phyloP scores from a whole-genome alignment of 2,888 invertebrate genomes.

The Cheilosia vernalis region DNA sequence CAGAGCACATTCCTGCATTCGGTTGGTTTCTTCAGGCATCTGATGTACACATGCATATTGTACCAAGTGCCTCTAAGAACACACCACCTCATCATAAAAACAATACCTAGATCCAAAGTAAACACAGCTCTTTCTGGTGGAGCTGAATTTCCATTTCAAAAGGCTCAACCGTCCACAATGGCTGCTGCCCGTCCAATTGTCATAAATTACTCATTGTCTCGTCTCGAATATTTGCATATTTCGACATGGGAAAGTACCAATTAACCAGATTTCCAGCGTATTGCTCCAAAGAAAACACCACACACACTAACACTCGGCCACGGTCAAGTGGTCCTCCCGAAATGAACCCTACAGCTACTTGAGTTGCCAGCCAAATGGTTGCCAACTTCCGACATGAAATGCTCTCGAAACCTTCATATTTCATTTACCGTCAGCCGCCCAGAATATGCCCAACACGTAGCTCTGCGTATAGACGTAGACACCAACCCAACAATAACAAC shows the following conservation, averaged over 20 bases:
- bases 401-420: slow-evolving; percentile 72
- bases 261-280: slow-evolving; percentile 52
- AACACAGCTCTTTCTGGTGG: slow-evolving; percentile 10
- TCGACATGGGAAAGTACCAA: slow-evolving; percentile 71
- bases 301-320: slow-evolving; percentile 11
- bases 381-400: slow-evolving; percentile 71
- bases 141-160: slow-evolving; percentile 30
- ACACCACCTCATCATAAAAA: background rate
- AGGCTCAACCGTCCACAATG: slow-evolving; percentile 39
- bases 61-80: background rate
- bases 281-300: slow-evolving; percentile 33
- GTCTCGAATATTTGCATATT: slow-evolving; percentile 64
- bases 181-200: slow-evolving; percentile 54
- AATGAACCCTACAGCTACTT: slow-evolving; percentile 62
- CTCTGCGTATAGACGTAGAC: slow-evolving; percentile 24
- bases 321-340: slow-evolving; percentile 49
- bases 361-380: slow-evolving; percentile 49
- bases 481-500: slow-evolving; percentile 28
- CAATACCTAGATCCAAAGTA: slow-evolving; percentile 8
- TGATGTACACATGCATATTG: too few relatives aligned
- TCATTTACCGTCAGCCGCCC: slow-evolving; percentile 68
- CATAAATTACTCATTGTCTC: slow-evolving; percentile 63
- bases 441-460: slow-evolving; percentile 15
- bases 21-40: too few relatives aligned
- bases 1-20: too few relatives aligned